Percentiles rank a stretch among this genome's conserved stretches.
Evolutionary conservation across 2,113 vertebrate species (phyloP).

Genomic region (Lepisosteus osseus): DNA sequence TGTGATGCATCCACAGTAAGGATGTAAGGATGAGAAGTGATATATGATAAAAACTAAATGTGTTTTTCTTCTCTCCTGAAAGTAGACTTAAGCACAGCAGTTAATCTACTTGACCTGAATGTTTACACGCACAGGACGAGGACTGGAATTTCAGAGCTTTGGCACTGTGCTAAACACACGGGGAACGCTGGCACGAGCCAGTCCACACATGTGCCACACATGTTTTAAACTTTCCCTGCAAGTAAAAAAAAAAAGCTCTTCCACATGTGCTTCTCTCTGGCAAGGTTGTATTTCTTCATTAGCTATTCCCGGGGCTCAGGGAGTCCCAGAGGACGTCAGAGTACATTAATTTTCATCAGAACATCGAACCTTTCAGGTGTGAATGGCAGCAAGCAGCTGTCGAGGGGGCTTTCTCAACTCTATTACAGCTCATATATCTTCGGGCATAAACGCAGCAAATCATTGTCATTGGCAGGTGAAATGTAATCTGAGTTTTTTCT

Average conservation of each 20-base stretch:
- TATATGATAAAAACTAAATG: no score
- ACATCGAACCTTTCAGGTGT: slow-evolving; percentile 84
- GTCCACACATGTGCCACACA: slow-evolving; percentile 1
- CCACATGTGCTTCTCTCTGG: slow-evolving; percentile 44
- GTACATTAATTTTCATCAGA: slow-evolving; percentile 90
- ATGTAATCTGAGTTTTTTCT: slow-evolving; percentile 68
- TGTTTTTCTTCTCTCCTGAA: neutral
- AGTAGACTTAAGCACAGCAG: neutral
- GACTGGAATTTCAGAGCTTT: neutral
- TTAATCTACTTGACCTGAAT: neutral
- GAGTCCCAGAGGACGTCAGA: slow-evolving; percentile 83
- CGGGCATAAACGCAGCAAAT: slow-evolving; percentile 50
- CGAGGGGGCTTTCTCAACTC: slow-evolving; percentile 75
- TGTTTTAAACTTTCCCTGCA: slow-evolving; percentile 38
- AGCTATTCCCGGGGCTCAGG: slow-evolving; percentile 68
- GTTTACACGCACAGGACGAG: neutral
- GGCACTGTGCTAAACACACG: neutral
- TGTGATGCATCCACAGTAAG: no score
- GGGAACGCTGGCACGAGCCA: slow-evolving; percentile 13
- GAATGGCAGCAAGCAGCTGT: slow-evolving; percentile 87
- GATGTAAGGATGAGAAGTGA: no score
- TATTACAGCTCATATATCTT: slow-evolving; percentile 76
- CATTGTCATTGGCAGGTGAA: slow-evolving; percentile 71
- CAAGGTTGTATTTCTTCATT: slow-evolving; percentile 80
- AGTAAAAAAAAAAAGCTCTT: slow-evolving; percentile 42